phyloP scores from a whole-genome alignment of 2,113 vertebrate genomes.

The Coregonus clupeaformis region DNA sequence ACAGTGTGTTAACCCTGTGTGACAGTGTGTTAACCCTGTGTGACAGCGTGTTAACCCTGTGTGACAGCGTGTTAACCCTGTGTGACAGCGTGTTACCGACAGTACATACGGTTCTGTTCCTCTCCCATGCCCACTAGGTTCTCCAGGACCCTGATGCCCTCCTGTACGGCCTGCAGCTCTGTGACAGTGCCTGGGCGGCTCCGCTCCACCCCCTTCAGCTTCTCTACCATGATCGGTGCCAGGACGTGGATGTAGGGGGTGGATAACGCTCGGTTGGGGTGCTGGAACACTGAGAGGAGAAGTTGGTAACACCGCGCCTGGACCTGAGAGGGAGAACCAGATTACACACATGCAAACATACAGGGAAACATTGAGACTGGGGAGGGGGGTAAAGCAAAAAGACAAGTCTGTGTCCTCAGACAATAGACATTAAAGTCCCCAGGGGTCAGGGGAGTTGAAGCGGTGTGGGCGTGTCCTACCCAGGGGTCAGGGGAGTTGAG shows the following conservation, averaged over 20 bases:
- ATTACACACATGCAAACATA: neutral
- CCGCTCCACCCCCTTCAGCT: constrained; percentile 89
- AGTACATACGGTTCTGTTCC: constrained; percentile 91
- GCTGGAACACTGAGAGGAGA: constrained; percentile 94
- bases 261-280: constrained; percentile 88
- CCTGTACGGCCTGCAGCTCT: constrained; percentile 92
- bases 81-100: neutral
- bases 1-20: neutral
- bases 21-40: neutral
- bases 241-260: constrained; percentile 94
- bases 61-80: neutral
- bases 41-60: neutral
- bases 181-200: constrained; percentile 76
- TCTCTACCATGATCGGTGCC: constrained; percentile 93
- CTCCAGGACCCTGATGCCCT: constrained; percentile 95
- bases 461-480: constrained; percentile 70
- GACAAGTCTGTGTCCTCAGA: no score
- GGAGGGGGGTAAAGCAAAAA: neutral
- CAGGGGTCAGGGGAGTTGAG: constrained; percentile 90
- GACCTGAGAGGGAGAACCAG: constrained; percentile 73
- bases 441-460: neutral
- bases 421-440: no score
- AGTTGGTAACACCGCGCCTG: constrained; percentile 97
- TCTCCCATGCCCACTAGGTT: constrained; percentile 91
- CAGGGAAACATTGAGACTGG: neutral